Base-by-base conservation (phyloP, 2,797 vertebrate genomes). In the Peromyscus aztecus region DNA sequence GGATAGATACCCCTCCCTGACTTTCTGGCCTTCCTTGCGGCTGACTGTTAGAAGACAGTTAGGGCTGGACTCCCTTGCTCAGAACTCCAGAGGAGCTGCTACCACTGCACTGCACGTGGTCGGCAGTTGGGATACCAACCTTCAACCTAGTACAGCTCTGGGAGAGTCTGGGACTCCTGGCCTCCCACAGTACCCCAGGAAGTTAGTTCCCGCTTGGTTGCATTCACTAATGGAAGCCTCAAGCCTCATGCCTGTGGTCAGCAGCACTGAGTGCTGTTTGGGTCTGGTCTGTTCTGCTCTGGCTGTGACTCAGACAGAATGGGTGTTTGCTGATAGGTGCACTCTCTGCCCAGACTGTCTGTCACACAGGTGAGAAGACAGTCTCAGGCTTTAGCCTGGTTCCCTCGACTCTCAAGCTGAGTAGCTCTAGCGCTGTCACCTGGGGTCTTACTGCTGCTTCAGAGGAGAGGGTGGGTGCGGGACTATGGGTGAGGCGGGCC, bases 31-130 rank as follows among this genome's bases (percentile, higher is more conserved):
- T 34, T 6, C 69, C 9, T 13, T n/a, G 78, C 46, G 27, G 46
- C n/a, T 40, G 43, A 52, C 17, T 49, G 52, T 31, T 78, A 24
- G 76, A 69, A 43, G 40, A 24, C 52, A 55, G 52, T 55, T 6
- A 89, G 63, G 27, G 40, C 43, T 89, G 69, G 24, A 5, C 27
- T 55, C 4, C 3, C 63, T 78, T 55, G 3, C 37, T 75, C 31
- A 1, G 78, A 75, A 65, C 14, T 52, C 63, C 4, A 46, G 23
- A 69, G 43, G 76, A 43, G 21, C 40, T 31, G 9, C 12, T 27
- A 46, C 12, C 0, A 0, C 37, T 46, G 23, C 27, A 43, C 40
- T 1, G 10, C 4, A 4, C 16, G 1, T 0, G 2, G 43, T 63
- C 5, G 6, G 46, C 75, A 29, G n/a, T 55, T 8, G 52, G 19